Evolutionary conservation across 1,140 invertebrate species (phyloP).

Genomic region (Musca domestica): DNA sequence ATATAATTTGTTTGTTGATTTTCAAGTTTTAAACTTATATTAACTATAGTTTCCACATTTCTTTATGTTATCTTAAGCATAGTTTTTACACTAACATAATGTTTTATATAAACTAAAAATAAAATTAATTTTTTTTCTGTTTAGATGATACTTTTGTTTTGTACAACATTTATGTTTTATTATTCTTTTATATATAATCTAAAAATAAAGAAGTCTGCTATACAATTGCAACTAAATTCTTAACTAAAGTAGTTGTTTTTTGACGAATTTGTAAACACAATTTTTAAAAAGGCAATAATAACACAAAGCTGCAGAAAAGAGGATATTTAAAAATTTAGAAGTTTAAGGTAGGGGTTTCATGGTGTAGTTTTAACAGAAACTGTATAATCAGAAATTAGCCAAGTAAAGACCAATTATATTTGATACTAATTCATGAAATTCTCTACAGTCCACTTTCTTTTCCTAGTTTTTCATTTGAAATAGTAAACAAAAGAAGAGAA

Average conservation of each 20-base stretch:
- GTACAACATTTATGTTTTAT: slow-evolving; percentile 24
- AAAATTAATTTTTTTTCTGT: background rate
- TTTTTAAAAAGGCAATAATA: background rate
- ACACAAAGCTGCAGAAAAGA: background rate
- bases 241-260: no score
- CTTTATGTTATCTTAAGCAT: slow-evolving; percentile 32
- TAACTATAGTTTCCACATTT: slow-evolving; percentile 27
- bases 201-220: background rate
- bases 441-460: no score
- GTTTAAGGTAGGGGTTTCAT: no score
- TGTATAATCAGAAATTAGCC: no score
- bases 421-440: no score
- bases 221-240: background rate
- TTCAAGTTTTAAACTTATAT: background rate
- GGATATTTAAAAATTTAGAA: background rate
- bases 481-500: no score
- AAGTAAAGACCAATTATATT: no score
- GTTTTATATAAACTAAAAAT: background rate
- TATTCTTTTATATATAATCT: slow-evolving; percentile 18
- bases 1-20: slow-evolving; percentile 9
- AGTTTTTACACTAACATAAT: background rate
- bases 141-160: slow-evolving; percentile 26
- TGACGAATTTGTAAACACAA: background rate
- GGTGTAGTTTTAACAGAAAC: no score
- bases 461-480: no score